A percentile compares a stretch with the other conserved stretches of the same genome.
These are phyloP conservation scores for Trissolcus brochymenae DNA, from an alignment of 2,888 invertebrate genomes.

Conservation along the genomic window DNA sequence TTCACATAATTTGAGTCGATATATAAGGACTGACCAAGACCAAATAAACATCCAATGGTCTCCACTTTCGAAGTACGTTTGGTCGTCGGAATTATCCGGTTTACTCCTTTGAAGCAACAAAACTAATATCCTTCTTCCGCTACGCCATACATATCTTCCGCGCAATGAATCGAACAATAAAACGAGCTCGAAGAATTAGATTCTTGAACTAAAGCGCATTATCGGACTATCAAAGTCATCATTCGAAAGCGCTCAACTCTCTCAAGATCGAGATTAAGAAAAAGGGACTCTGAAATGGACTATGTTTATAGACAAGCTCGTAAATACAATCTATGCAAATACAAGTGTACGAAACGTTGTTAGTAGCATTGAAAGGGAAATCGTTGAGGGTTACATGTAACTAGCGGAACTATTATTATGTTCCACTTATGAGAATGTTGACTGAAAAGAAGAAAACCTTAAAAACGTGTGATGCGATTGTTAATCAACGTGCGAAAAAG, in stretches of 20 bases:
- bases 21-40: too few species aligned
- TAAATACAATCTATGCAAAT: not conserved
- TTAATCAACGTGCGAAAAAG: too few species aligned
- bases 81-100: not conserved
- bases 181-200: constrained; percentile 1
- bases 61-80: not conserved
- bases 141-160: constrained; percentile 1
- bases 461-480: too few species aligned
- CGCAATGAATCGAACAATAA: constrained; percentile 1
- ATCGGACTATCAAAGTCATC: not conserved
- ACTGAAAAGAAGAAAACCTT: too few species aligned
- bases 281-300: too few species aligned
- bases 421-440: too few species aligned
- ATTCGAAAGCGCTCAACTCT: not conserved
- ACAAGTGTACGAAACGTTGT: not conserved
- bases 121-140: not conserved
- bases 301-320: not conserved
- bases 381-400: not conserved
- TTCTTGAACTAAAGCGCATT: not conserved
- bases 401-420: too few species aligned
- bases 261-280: not conserved
- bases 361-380: not conserved
- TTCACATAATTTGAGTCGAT: too few species aligned
- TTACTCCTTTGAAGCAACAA: not conserved
- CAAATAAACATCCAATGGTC: not conserved